Evolutionary conservation across 2,113 vertebrate genomes (phyloP).

Genomic region (Festucalex cinctus): DNA sequence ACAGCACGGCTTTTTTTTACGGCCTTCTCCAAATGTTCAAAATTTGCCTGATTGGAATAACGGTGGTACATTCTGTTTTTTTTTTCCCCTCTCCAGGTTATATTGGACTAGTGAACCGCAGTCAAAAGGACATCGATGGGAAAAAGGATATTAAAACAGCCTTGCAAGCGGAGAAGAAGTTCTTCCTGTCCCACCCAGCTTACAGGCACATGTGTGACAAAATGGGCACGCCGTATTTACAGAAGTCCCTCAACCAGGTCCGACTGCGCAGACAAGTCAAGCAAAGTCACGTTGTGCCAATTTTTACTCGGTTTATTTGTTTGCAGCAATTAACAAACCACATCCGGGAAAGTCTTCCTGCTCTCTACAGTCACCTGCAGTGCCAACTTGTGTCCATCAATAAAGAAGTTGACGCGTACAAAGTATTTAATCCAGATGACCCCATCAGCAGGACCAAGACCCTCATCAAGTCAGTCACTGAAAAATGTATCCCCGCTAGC

Average conservation of each 20-base stretch:
- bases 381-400: constrained; percentile 79
- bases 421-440: constrained; percentile 81
- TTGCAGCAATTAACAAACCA: constrained; percentile 92
- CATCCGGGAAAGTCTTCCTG: constrained; percentile 85
- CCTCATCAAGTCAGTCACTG: constrained; percentile 81
- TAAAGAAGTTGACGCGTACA: constrained; percentile 84
- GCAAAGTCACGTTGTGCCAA: neutral
- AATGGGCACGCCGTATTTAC: constrained; percentile 81
- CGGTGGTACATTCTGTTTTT: neutral
- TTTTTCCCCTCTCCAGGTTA: constrained; percentile 68
- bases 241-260: constrained; percentile 79
- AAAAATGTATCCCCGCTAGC: neutral
- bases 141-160: constrained; percentile 81
- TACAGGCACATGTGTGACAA: constrained; percentile 80
- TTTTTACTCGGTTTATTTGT: constrained; percentile 5
- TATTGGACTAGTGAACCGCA: constrained; percentile 82
- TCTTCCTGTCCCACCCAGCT: constrained; percentile 71
- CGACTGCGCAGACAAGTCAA: neutral
- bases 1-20: neutral
- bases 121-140: constrained; percentile 85
- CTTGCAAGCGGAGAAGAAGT: constrained; percentile 77
- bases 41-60: too few species aligned
- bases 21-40: too few species aligned
- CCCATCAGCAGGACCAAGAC: constrained; percentile 84
- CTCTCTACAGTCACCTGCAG: constrained; percentile 82